Evolutionary conservation across 2,797 vertebrate species (phyloP), one percentile per base, ranked within the genome.

Genomic region (Schizopygopsis pylzovi): DNA sequence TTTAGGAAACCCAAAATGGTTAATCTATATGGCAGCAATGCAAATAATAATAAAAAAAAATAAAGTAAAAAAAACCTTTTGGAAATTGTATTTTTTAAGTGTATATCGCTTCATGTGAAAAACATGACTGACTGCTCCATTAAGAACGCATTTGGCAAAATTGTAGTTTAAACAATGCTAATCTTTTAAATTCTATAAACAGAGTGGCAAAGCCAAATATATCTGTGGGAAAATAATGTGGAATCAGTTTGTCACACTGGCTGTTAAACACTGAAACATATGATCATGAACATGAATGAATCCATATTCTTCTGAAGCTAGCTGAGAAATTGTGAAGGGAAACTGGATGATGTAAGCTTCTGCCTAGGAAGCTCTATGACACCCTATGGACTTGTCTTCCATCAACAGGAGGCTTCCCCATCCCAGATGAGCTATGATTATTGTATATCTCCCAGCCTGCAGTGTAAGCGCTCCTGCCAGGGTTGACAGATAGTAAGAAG

Each of bases 401-500:
- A 43, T 85, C 82, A 25, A 3, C 16, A 12, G 52, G 20, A 73
- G 20, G 47, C 33, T 61, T 67, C 61, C 47, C 45, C 67, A 45
- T 76, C 63, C 41, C 65, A 37, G 78, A 68, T 11, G 54, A 33
- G 25, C 65, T 77, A 76, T 80, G 79, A 77, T 56, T 22, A 72
- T 68, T 25, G 39, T 87, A 90, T 85, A 86, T 82, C 63, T 80
- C 39, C 20, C 16, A 22, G 73, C 52, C 52, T 63, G 56, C 39
- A 67, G 82, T 37, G 37, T 11, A 33, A 33, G 49, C 18, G 39
- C 63, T 71, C 54, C 45, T 67, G 73, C 59, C 59, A 18, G 67
- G 71, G 72, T 71, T 84, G 80, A 89, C 45, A 41, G 68, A 85
- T 80, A 61, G 72, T 1, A 68, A 82, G 52, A 81, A 81, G 78